Evolutionary conservation across 2,113 vertebrate species (phyloP), one percentile per base, ranked within the genome.

Genomic region (Poeciliopsis turrubarensis): DNA sequence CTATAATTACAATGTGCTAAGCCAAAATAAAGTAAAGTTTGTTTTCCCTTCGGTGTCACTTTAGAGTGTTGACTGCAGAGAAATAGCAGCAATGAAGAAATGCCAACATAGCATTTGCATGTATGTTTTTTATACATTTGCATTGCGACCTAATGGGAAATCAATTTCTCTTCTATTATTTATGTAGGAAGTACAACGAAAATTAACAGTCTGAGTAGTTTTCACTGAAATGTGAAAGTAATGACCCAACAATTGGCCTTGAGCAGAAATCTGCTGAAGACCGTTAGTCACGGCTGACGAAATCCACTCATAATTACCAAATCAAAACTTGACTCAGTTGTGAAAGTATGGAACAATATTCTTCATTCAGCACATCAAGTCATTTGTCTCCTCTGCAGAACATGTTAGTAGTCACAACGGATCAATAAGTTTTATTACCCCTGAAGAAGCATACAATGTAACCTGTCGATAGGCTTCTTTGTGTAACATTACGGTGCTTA

Each of bases 1-100:
- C 76, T 47, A 60, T 89, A 87, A 91, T 93, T 89, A 90, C 87
- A 90, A 89, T 73, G 84, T 91, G 90, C 70, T 70, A 82, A 84
- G 63, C 67, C 70, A 81, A 51, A 68, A 64, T 37, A 64, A 54
- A 78, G 72, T 15, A 68, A 62, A 81, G 44, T 44, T 34, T 57
- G n/a, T 77, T 74, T 78, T 79, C 51, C 70, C 47, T 31, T 9
- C 57, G 30, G 68, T 70, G 32, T 65, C 62, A 68, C 72, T 70
- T 65, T 72, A 80, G 78, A 84, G 83, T 60, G 41, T 26, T 68
- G 62, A 65, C 62, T 30, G 31, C 51, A 51, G 34, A 79, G 39
- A 75, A 81, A 78, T 9, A 0, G 2, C 44, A 31, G 14, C 25
- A 57, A 31, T 15, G 41, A 25, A 30, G 13, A 72, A 37, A 19